Evolutionary conservation across 2,888 invertebrate genomes (phyloP).

Genomic region (Dryococelus australis): DNA sequence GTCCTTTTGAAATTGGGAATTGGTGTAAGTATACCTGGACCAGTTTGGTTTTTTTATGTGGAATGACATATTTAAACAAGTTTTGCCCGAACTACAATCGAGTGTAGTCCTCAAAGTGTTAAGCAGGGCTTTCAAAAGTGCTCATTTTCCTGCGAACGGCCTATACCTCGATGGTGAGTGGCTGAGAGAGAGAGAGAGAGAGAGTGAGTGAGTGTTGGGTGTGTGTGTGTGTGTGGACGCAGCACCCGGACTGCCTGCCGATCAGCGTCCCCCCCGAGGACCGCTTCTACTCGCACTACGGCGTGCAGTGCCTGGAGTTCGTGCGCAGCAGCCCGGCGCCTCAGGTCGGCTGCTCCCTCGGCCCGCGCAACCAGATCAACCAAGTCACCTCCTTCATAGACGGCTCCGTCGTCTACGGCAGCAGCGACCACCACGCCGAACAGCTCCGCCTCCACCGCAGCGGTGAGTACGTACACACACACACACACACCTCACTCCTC

Average conservation of each 20-base stretch:
- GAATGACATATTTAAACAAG: too few relatives aligned
- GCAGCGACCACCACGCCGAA: constrained; percentile 75
- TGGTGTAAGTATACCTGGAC: too few relatives aligned
- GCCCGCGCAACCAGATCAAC: constrained; percentile 85
- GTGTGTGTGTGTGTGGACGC: background rate
- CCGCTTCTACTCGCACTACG: constrained; percentile 74
- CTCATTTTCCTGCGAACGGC: too few relatives aligned
- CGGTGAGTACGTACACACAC: constrained; percentile 64
- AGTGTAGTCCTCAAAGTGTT: too few relatives aligned
- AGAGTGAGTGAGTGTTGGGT: too few relatives aligned
- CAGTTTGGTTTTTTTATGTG: too few relatives aligned
- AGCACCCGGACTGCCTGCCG: constrained; percentile 88
- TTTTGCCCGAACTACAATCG: too few relatives aligned
- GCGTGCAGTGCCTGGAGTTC: constrained; percentile 82
- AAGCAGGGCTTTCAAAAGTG: too few relatives aligned
- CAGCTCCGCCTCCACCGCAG: constrained; percentile 77
- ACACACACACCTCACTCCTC: background rate
- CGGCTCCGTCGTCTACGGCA: constrained; percentile 83
- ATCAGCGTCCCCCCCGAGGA: constrained; percentile 78
- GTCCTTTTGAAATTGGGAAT: too few relatives aligned
- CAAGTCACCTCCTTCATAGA: constrained; percentile 85
- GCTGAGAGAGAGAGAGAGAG: too few relatives aligned
- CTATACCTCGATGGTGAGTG: too few relatives aligned
- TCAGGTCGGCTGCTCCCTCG: constrained; percentile 78
- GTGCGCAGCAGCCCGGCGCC: constrained; percentile 83